Evolutionary conservation across 2,113 vertebrate species (phyloP).

Genomic region (Oenanthe melanoleuca): DNA sequence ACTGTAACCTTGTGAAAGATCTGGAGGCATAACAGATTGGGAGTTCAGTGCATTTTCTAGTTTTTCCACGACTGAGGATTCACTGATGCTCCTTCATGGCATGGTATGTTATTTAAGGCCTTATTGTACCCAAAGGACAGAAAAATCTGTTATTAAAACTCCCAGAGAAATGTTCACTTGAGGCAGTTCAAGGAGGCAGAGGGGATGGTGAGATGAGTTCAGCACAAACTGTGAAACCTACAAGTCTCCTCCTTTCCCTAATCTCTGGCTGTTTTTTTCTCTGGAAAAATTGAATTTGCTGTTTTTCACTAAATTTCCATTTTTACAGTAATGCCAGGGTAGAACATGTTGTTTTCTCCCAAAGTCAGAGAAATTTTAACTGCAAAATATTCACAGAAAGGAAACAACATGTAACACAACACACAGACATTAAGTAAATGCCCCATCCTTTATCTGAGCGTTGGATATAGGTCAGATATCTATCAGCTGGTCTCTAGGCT

Average conservation of each 20-base stretch:
- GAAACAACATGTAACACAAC: background rate
- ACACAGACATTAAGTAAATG: background rate
- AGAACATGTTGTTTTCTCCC: background rate
- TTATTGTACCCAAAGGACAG: background rate
- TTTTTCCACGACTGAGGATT: background rate
- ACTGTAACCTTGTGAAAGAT: background rate
- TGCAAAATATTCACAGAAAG: background rate
- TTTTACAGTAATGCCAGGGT: background rate
- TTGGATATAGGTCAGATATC: background rate
- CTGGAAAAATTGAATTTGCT: background rate
- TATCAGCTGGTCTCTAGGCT: background rate
- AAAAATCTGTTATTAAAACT: background rate
- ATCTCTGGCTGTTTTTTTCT: background rate
- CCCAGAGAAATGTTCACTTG: background rate
- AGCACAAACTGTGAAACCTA: background rate
- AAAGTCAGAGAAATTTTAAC: background rate
- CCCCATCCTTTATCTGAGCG: rapidly evolving
- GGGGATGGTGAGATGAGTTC: background rate
- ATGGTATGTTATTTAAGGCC: background rate
- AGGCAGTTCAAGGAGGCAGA: background rate
- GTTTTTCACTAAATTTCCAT: background rate
- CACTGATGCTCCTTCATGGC: background rate
- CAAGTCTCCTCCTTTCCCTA: background rate
- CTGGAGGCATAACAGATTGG: background rate
- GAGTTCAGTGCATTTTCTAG: background rate